These are phyloP conservation scores for Atta cephalotes DNA, from an alignment of 1,140 invertebrate species.

Conservation along the genomic window DNA sequence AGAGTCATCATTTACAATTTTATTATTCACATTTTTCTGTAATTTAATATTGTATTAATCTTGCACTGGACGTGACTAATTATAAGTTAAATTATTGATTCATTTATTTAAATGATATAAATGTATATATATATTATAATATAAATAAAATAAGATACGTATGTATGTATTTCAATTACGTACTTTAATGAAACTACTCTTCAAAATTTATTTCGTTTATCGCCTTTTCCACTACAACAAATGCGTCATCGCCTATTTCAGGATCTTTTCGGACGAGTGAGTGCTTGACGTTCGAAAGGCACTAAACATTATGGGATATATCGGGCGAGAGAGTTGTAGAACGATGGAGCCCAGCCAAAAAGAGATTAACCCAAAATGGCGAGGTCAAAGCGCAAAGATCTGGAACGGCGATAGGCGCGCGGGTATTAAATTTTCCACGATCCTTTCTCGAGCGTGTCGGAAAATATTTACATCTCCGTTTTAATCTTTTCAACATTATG, in stretches of 20 bases:
- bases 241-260: slow-evolving; percentile 48
- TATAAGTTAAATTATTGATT: not conserved
- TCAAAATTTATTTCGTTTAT: slow-evolving; percentile 35
- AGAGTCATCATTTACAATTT: not conserved
- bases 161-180: not conserved
- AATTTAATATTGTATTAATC: not conserved
- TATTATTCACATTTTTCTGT: no score
- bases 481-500: not conserved
- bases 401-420: slow-evolving; percentile 71
- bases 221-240: slow-evolving; percentile 12
- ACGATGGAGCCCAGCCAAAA: slow-evolving; percentile 68
- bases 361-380: slow-evolving; percentile 72
- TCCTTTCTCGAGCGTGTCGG: slow-evolving; percentile 47
- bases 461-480: slow-evolving; percentile 19
- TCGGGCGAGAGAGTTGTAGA: slow-evolving; percentile 53
- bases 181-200: slow-evolving; percentile 12
- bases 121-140: no score
- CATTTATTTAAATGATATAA: not conserved
- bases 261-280: slow-evolving; percentile 26
- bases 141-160: not conserved
- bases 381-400: slow-evolving; percentile 68
- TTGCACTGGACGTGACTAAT: not conserved
- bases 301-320: slow-evolving; percentile 63
- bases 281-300: slow-evolving; percentile 53
- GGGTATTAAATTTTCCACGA: slow-evolving; percentile 70